phyloP scores from a whole-genome alignment of 37 sponge, comb jelly and placozoan genomes.

The Corticium candelabrum region DNA sequence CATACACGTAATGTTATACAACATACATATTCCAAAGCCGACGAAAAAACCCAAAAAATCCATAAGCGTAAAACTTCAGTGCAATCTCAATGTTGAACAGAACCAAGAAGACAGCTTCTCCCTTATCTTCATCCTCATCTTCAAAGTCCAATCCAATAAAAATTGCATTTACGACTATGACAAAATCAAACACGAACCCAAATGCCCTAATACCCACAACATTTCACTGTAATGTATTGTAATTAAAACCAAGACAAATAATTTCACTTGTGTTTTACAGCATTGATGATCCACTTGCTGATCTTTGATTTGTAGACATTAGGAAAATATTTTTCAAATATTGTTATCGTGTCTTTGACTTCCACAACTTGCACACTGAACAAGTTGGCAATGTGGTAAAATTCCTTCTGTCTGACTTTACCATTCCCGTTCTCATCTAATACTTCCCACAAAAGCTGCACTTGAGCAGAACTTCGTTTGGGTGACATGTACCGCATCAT shows the following conservation, averaged over 20 bases:
- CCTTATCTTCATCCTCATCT: neutral
- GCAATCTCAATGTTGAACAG: conserved; percentile 32
- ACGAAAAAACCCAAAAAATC: conserved; percentile 10
- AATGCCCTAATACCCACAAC: conserved; percentile 11
- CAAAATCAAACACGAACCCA: conserved; percentile 14
- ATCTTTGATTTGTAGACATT: no score
- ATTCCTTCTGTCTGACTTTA: neutral
- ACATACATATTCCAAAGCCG: conserved; percentile 24
- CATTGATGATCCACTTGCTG: no score
- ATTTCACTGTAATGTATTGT: neutral
- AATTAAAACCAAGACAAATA: neutral
- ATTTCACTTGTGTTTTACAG: neutral
- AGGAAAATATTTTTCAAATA: neutral
- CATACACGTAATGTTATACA: no score
- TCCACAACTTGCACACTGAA: neutral
- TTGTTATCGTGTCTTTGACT: neutral
- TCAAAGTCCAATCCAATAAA: conserved; percentile 1
- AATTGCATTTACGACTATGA: conserved; percentile 29
- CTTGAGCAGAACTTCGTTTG: neutral
- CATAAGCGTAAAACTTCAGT: conserved; percentile 25
- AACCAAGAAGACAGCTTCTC: conserved; percentile 21
- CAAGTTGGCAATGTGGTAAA: neutral
- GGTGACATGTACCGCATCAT: neutral
- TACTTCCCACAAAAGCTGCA: neutral
- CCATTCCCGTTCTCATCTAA: neutral